Base-by-base conservation (phyloP, 2,797 vertebrate species). In the Hozukius guyotensis region DNA sequence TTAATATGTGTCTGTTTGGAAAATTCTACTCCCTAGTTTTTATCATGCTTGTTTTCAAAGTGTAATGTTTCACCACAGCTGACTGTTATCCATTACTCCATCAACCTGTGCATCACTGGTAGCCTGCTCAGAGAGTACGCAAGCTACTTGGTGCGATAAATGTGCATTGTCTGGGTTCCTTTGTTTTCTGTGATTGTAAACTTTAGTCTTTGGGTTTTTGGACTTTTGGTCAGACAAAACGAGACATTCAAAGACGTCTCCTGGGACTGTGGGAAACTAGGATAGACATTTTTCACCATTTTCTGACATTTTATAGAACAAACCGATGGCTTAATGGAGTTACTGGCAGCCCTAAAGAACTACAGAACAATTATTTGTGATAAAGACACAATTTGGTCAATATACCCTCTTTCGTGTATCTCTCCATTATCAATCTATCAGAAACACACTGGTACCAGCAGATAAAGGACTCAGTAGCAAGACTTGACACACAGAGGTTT, bases 141-240 rank as follows among this genome's bases (percentile, higher is more conserved):
- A 8, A 46, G 42, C 14, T 46, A 46, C 42, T 46, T 46, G 16
- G 42, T 46, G 42, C 14, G 18, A 46, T 46, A 46, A 46, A 46
- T 49, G 46, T 49, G 46, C 46, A n/a, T 49, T 49, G 18, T n/a
- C 18, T 22, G 18, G 46, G 46, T 52, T 52, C 1, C 29, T 34
- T 34, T 72, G 74, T 59, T 60, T 49, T n/a, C 52, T 52, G 1
- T 8, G 4, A 31, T 46, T 29, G 20, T 24, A 8, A 55, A 59
- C 14, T 49, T 38, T 2, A 13, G 46, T 24, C 8, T n/a, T 49
- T n/a, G 46, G 18, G 46, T 5, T 42, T 42, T 46, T 29, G 10
- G 1, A 25, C 32, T 75, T 0, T 6, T 16, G 8, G 5, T 66
- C 8, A 8, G 24, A 27, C 0, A n/a, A 52, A n/a, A 2, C 0